phyloP scores from a whole-genome alignment of 1,140 invertebrate species.

The Zophobas morio region DNA sequence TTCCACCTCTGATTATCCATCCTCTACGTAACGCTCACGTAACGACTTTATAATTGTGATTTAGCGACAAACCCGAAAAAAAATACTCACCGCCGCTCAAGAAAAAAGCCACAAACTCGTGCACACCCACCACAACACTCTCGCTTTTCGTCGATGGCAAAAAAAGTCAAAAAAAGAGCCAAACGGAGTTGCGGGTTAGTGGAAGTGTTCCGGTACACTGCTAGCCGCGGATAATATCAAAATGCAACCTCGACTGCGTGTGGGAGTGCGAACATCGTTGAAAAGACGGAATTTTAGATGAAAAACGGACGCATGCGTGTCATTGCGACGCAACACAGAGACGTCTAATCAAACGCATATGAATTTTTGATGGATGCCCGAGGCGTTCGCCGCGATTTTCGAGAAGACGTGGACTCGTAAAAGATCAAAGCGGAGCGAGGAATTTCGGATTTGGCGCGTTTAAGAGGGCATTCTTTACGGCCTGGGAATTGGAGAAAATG shows the following conservation, averaged over 20 bases:
- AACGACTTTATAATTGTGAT: slow-evolving; percentile 1
- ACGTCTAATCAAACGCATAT: slow-evolving; percentile 34
- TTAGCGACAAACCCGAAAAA: background rate
- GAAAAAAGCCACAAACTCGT: background rate
- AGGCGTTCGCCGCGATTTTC: background rate
- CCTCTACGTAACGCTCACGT: slow-evolving; percentile 7
- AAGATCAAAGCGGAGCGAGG: slow-evolving; percentile 7
- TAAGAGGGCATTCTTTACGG: too few relatives aligned
- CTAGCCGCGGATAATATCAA: slow-evolving; percentile 32
- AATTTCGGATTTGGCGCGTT: background rate
- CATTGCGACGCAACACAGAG: slow-evolving; percentile 28
- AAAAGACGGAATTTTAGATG: slow-evolving; percentile 47
- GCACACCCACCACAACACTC: slow-evolving; percentile 12
- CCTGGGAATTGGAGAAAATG: too few relatives aligned
- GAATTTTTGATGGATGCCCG: slow-evolving; percentile 9
- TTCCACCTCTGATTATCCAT: slow-evolving; percentile 1
- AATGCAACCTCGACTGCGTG: slow-evolving; percentile 44
- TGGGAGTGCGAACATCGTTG: slow-evolving; percentile 46
- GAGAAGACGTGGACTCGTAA: background rate
- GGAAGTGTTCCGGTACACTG: slow-evolving; percentile 35
- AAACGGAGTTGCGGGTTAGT: background rate
- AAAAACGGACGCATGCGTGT: slow-evolving; percentile 47
- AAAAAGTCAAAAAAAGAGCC: slow-evolving; percentile 1
- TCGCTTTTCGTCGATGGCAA: background rate
- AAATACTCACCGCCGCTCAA: slow-evolving; percentile 8